Percentiles rank a stretch among this genome's conserved stretches.
Evolutionary conservation across 2,113 vertebrate species (phyloP).

Genomic region (Tichodroma muraria): DNA sequence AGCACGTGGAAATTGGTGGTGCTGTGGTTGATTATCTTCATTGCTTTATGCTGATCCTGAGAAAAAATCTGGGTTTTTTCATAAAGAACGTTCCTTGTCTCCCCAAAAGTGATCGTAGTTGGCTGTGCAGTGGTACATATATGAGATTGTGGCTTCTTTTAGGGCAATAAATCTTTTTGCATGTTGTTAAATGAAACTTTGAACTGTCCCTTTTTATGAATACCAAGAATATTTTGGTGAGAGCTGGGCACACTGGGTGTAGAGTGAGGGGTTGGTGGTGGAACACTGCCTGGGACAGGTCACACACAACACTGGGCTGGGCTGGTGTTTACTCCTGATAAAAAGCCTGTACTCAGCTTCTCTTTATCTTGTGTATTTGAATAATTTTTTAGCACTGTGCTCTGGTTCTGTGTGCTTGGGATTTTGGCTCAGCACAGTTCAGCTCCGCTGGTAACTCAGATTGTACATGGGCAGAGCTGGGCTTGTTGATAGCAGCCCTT

Average conservation of each 20-base stretch:
- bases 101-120: background rate
- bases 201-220: background rate
- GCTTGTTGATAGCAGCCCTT: background rate
- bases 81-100: background rate
- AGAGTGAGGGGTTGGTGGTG: background rate
- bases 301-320: background rate
- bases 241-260: background rate
- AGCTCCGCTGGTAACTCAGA: background rate
- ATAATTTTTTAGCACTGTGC: background rate
- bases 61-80: background rate
- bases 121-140: background rate
- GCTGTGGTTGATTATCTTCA: background rate
- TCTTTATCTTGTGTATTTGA: background rate
- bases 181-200: background rate
- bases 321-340: background rate
- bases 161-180: background rate
- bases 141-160: background rate
- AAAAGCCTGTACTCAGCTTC: background rate
- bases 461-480: background rate
- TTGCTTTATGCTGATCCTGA: background rate
- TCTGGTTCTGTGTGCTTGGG: background rate
- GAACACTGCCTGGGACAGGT: background rate
- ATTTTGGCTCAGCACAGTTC: background rate
- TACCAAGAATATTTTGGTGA: background rate
- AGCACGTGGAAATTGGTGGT: background rate